A percentile compares a stretch with the other conserved stretches of the same genome.
These are phyloP conservation scores for Lochmaea capreae DNA, from an alignment of 2,888 invertebrate genomes.

Conservation along the genomic window DNA sequence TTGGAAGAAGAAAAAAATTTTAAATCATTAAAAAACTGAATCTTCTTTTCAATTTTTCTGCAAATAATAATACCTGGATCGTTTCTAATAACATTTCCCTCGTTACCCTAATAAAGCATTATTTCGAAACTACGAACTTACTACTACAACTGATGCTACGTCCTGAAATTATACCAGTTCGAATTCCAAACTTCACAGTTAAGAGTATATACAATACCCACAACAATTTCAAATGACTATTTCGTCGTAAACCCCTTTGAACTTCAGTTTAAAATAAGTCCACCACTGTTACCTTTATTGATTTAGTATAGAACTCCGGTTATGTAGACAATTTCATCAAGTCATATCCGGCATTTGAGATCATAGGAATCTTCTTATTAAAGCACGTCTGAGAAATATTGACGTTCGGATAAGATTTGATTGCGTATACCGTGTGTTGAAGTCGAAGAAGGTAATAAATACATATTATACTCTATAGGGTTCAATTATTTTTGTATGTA, in stretches of 20 bases:
- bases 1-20: no score
- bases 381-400: constrained; percentile 61
- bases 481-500: constrained; percentile 44
- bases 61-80: no score
- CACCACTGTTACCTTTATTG: constrained; percentile 47
- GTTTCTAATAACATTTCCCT: no score
- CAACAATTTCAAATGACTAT: neutral
- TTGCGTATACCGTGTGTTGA: neutral
- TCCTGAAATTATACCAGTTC: no score
- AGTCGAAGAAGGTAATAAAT: no score
- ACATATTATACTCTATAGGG: no score
- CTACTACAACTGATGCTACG: no score
- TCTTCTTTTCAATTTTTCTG: no score
- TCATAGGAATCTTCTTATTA: constrained; percentile 55
- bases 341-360: constrained; percentile 54
- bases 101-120: no score
- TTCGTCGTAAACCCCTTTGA: constrained; percentile 12
- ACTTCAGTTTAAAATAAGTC: neutral
- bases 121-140: no score
- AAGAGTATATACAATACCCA: neutral
- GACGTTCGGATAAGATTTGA: neutral
- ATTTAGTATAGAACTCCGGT: constrained; percentile 54
- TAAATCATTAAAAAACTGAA: no score
- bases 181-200: neutral
- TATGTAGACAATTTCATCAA: constrained; percentile 59